phyloP scores from a whole-genome alignment of 2,797 vertebrate genomes.

The Eptatretus atami region DNA sequence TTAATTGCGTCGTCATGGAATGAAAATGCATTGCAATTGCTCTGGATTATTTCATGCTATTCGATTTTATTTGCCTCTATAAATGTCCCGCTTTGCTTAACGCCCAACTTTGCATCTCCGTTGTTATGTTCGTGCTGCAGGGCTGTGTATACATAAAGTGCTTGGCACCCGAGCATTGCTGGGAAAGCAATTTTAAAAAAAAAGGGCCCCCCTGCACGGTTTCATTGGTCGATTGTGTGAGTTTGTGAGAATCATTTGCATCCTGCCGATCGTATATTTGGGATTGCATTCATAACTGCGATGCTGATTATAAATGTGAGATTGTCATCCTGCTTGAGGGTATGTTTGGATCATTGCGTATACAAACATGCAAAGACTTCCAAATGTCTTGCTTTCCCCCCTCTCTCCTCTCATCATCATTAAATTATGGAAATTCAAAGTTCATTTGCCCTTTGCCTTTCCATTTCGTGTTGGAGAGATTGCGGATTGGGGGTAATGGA shows the following conservation, averaged over 20 bases:
- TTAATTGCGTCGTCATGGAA: too few relatives aligned
- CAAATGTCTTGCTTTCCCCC: too few relatives aligned
- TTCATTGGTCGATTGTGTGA: constrained; percentile 99
- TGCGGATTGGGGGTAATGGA: too few relatives aligned
- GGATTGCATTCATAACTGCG: constrained; percentile 8
- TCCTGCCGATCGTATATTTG: too few relatives aligned
- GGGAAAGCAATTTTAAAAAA: constrained; percentile 97
- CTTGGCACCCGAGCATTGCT: constrained; percentile 75
- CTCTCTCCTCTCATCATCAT: too few relatives aligned
- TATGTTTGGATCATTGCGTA: background rate
- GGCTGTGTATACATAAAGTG: constrained; percentile 97
- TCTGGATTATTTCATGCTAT: background rate
- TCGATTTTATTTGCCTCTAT: background rate
- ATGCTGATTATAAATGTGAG: background rate
- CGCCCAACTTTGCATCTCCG: background rate
- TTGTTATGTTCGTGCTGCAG: constrained; percentile 17
- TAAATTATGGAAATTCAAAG: too few relatives aligned
- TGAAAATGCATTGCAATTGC: background rate
- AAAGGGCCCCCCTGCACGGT: constrained; percentile 75
- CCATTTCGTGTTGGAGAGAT: too few relatives aligned
- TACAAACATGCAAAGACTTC: too few relatives aligned
- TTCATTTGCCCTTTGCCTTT: too few relatives aligned
- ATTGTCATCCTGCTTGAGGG: background rate
- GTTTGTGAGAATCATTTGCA: too few relatives aligned
- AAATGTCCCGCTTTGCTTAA: background rate